A percentile compares a stretch with the other conserved stretches of the same genome.
Evolutionary conservation across 1,140 invertebrate genomes (phyloP).

Genomic region (Zaprionus africanus): DNA sequence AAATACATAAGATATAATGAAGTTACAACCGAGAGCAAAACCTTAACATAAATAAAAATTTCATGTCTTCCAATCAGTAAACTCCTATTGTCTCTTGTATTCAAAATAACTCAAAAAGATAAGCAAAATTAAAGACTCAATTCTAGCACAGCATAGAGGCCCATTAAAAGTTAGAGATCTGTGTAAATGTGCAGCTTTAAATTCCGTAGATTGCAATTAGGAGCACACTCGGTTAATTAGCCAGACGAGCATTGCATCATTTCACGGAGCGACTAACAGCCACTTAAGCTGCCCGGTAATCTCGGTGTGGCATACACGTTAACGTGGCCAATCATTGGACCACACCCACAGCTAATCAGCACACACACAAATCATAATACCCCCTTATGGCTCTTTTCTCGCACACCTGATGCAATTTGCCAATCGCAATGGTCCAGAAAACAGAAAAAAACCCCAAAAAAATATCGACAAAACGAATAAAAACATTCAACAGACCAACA

Average conservation of each 20-base stretch:
- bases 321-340: constrained; percentile 65
- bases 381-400: constrained; percentile 23
- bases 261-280: constrained; percentile 18
- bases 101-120: neutral
- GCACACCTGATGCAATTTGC: constrained; percentile 77
- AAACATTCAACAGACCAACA: constrained; percentile 54
- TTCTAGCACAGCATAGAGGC: neutral
- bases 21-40: too few species aligned
- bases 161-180: neutral
- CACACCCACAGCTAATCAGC: constrained; percentile 75
- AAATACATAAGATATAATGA: too few species aligned
- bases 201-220: constrained; percentile 1
- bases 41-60: too few species aligned
- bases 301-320: constrained; percentile 40
- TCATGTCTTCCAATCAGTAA: too few species aligned
- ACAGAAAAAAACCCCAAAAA: constrained; percentile 33
- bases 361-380: constrained; percentile 73
- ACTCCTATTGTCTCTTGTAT: neutral
- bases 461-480: constrained; percentile 32
- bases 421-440: constrained; percentile 52
- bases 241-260: constrained; percentile 10
- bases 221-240: constrained; percentile 19
- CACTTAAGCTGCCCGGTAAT: constrained; percentile 30
- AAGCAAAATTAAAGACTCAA: neutral
- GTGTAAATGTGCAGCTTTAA: neutral